These are phyloP conservation scores for Sandelia bainsii DNA, from an alignment of 2,797 vertebrate genomes.

Conservation along the genomic window DNA sequence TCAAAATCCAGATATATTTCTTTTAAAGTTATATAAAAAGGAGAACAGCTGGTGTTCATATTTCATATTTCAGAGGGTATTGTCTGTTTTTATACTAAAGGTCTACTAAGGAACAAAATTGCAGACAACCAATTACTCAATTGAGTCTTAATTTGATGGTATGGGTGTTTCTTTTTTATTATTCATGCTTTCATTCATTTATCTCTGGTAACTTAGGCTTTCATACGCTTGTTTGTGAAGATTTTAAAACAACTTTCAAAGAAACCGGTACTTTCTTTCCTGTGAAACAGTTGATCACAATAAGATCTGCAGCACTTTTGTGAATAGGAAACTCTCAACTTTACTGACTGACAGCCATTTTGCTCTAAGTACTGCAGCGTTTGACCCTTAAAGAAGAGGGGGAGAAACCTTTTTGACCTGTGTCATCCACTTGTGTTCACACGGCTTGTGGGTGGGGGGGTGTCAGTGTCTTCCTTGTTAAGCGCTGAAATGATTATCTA, in stretches of 20 bases:
- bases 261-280: not conserved
- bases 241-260: too few species aligned
- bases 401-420: slow-evolving; percentile 32
- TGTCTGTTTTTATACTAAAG: too few species aligned
- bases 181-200: too few species aligned
- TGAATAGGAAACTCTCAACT: not conserved
- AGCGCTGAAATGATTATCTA: slow-evolving; percentile 49
- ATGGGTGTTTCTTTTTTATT: too few species aligned
- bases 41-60: not conserved
- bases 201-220: too few species aligned
- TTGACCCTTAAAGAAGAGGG: slow-evolving; percentile 29
- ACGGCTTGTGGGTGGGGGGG: not conserved
- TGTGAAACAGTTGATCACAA: slow-evolving; percentile 12
- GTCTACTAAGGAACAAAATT: too few species aligned
- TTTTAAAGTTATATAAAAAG: too few species aligned
- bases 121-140: too few species aligned
- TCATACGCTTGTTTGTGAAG: too few species aligned
- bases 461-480: slow-evolving; percentile 13
- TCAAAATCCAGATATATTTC: too few species aligned
- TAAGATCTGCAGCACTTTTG: not conserved
- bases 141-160: too few species aligned
- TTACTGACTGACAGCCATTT: slow-evolving; percentile 27
- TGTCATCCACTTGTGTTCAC: slow-evolving; percentile 41
- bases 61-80: too few species aligned
- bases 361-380: slow-evolving; percentile 9